A percentile compares a stretch with the other conserved stretches of the same genome.
phyloP scores from a whole-genome alignment of 2,797 vertebrate genomes.

The Lepilemur ruficaudatus region DNA sequence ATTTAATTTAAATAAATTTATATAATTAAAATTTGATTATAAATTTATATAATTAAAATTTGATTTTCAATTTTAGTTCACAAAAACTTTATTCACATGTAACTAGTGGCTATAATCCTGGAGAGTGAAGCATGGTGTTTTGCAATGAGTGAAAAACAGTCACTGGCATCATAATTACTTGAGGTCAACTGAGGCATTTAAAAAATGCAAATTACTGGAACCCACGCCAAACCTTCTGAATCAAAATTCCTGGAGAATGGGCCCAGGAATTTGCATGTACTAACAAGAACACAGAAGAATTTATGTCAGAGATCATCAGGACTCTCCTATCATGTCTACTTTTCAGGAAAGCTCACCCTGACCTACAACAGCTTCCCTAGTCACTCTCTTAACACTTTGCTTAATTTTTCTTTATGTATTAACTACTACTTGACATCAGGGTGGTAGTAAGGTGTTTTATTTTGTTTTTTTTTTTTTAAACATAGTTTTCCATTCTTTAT shows the following conservation, averaged over 20 bases:
- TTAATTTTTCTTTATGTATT: background rate
- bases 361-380: background rate
- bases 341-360: background rate
- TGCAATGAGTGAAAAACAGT: background rate
- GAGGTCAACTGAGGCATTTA: background rate
- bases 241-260: background rate
- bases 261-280: background rate
- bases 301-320: background rate
- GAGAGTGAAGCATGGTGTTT: background rate
- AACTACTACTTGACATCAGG: background rate
- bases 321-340: background rate
- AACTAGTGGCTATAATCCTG: background rate
- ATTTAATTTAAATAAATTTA: background rate
- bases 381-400: background rate
- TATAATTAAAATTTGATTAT: background rate
- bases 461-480: background rate
- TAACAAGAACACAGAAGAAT: background rate
- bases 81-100: background rate
- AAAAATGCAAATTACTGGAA: background rate
- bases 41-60: background rate
- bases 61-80: background rate
- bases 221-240: background rate
- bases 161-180: background rate
- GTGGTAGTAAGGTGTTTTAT: background rate
- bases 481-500: background rate